Conservation (phyloP, 2,888 invertebrate genomes). For the Lycia hirtaria region DNA sequence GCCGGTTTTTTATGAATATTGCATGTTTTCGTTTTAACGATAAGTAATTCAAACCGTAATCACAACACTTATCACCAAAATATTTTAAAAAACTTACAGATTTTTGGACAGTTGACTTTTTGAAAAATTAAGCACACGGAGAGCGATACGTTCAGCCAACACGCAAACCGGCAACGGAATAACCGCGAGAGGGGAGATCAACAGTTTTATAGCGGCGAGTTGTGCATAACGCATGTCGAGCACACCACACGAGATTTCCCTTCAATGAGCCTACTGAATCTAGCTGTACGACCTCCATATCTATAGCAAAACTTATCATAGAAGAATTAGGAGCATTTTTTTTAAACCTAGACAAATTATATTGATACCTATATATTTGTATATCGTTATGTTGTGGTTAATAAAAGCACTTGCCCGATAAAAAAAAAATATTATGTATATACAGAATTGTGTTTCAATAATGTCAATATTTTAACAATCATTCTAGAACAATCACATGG, state of each 20-base stretch:
- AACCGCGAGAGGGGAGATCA: slow-evolving; percentile 60
- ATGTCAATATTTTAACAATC: no score
- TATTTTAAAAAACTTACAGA: slow-evolving; percentile 53
- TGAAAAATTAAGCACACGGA: slow-evolving; percentile 45
- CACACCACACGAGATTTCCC: slow-evolving; percentile 47
- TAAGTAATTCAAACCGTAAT: background rate
- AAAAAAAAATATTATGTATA: no score
- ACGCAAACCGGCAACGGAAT: slow-evolving; percentile 53
- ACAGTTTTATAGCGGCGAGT: slow-evolving; percentile 56
- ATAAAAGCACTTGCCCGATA: no score
- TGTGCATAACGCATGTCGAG: slow-evolving; percentile 55
- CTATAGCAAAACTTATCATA: no score
- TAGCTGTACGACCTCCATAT: background rate
- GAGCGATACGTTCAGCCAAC: slow-evolving; percentile 47
- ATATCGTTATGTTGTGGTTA: no score
- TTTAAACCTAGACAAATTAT: no score
- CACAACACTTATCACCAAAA: slow-evolving; percentile 22
- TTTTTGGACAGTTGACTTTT: slow-evolving; percentile 48
- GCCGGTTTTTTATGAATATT: background rate
- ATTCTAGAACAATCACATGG: no score
- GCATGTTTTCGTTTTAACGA: background rate
- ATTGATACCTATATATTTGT: no score
- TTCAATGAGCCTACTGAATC: slow-evolving; percentile 5
- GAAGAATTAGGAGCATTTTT: no score
- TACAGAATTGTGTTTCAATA: no score